These are phyloP conservation scores for Pheosia gnoma DNA, from an alignment of 2,888 invertebrate genomes.

Conservation along the genomic window DNA sequence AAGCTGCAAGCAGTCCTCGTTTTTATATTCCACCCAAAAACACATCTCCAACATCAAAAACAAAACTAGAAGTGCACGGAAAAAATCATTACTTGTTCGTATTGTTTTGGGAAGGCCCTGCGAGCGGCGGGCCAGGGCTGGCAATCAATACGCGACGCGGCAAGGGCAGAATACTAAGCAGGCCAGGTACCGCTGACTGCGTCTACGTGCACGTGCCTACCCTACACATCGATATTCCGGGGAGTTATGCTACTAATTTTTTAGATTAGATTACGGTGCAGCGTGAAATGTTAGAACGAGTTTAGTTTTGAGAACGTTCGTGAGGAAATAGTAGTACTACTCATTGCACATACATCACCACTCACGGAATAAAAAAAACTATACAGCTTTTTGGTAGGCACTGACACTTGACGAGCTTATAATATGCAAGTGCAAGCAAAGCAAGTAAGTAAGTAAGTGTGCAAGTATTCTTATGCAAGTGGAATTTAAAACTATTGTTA, in stretches of 20 bases:
- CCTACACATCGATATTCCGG: conserved; percentile 41
- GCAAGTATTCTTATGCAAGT: too few species aligned
- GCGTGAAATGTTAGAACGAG: conserved; percentile 6
- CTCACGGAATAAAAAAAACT: too few species aligned
- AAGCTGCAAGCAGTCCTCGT: not conserved
- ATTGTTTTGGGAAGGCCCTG: conserved; percentile 77
- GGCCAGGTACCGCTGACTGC: conserved; percentile 54
- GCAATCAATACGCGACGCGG: conserved; percentile 87
- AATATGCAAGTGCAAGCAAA: too few species aligned
- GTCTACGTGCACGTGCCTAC: conserved; percentile 39
- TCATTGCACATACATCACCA: too few species aligned
- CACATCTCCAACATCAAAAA: conserved; percentile 45
- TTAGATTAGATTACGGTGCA: conserved; percentile 33
- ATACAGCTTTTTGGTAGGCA: too few species aligned
- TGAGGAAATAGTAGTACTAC: too few species aligned
- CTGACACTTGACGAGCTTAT: too few species aligned
- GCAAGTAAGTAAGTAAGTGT: too few species aligned
- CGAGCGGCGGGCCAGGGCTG: conserved; percentile 58
- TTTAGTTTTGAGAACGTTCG: not conserved
- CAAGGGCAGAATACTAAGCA: conserved; percentile 85
- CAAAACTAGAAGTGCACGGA: conserved; percentile 39
- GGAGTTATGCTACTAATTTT: conserved; percentile 38
- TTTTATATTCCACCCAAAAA: not conserved
- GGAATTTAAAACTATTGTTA: too few species aligned
- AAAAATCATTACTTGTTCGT: conserved; percentile 50